phyloP scores from a whole-genome alignment of 2,113 vertebrate genomes.

The Microcebus griseorufus region DNA sequence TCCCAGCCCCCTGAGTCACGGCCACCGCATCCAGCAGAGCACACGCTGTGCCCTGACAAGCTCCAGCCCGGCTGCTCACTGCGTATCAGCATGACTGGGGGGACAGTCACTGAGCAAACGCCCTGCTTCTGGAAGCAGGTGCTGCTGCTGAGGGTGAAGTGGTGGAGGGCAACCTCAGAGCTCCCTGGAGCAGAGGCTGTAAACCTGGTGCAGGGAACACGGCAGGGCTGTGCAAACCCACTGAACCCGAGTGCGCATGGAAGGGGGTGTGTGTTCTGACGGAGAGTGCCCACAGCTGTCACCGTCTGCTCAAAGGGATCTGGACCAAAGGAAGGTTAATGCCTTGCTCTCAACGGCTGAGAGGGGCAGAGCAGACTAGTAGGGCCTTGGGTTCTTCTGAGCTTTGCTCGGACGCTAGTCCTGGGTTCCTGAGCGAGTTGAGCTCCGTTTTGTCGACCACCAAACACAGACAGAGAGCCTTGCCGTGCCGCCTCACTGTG shows the following conservation, averaged over 20 bases:
- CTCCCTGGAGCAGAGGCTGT: background rate
- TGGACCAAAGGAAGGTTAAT: background rate
- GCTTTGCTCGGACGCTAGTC: background rate
- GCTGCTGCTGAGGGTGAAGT: background rate
- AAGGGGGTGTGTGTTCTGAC: background rate
- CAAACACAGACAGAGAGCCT: background rate
- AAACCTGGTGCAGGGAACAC: background rate
- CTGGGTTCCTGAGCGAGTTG: background rate
- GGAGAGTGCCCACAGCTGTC: background rate
- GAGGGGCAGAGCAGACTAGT: background rate
- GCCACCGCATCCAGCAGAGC: background rate
- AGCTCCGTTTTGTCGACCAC: background rate
- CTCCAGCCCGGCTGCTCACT: background rate
- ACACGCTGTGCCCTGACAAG: background rate
- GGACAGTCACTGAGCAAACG: background rate
- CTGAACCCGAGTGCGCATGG: accelerated
- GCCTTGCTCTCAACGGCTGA: background rate
- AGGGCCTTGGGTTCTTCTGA: background rate
- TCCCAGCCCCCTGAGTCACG: background rate
- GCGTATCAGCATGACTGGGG: background rate
- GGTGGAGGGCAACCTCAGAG: background rate
- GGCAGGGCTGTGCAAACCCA: background rate
- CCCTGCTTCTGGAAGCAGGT: background rate
- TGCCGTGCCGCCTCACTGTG: accelerated
- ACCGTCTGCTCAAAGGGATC: background rate